Base-by-base conservation (phyloP, 2,113 vertebrate species). In the Pongo abelii region DNA sequence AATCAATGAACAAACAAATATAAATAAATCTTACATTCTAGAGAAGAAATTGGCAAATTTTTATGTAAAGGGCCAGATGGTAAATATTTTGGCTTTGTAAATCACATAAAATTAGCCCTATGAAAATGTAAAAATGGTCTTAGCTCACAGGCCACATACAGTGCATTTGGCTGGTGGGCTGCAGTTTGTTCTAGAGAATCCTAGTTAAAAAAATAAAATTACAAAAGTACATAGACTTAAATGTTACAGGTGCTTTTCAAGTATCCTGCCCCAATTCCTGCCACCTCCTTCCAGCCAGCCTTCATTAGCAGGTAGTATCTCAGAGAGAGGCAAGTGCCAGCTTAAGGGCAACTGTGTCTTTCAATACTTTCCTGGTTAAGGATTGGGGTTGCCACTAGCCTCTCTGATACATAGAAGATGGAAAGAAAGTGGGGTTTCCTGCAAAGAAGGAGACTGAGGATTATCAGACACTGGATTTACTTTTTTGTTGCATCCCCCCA, bases 71-170 rank as follows among this genome's bases (percentile, higher is more conserved):
- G 40, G 35, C 8, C 57, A 93, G 13, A 69, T 18, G 89, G 23
- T 88, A 89, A 91, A 46, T 74, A 74, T 46, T 88, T 97, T 57
- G 85, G 25, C 40, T 69, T 85, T 61, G 74, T 79, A 23, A 91
- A 11, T 30, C 8, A 91, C 0, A 38, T 32, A 57, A 4, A 87
- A 69, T 87, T n/a, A 85, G 94, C 2, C 20, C 57, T 90, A 93
- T 95, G 77, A 87, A 95, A 84, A 92, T 75, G 12, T 12, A 77
- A 50, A 96, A 55, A 20, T 35, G 61, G 40, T 70, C 32, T 96
- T 93, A 83, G 38, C 40, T 74, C 89, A 67, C 5, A 84, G 67
- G 50, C 22, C n/a, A 52, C 14, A 14, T 25, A 23, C 20, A 61
- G 17, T 78, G 8, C 61, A 14, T 70, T 92, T 84, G 55, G 22